These are phyloP conservation scores for Micromesistius poutassou DNA, from an alignment of 2,797 vertebrate species.

Conservation along the genomic window DNA sequence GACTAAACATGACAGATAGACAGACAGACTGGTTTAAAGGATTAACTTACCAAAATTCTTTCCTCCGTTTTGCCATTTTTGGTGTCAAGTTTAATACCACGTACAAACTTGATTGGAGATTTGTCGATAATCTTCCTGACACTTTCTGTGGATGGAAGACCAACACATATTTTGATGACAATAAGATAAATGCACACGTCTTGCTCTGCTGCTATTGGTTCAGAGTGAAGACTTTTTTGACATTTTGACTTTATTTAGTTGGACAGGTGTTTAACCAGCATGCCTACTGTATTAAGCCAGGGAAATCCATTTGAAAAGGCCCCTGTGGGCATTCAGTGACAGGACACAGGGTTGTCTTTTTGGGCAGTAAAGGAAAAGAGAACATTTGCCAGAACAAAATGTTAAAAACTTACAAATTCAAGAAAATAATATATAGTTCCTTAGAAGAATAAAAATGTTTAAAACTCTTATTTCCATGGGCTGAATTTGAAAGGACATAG, in stretches of 20 bases:
- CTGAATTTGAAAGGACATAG: background rate
- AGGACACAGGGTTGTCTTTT: slow-evolving; percentile 6
- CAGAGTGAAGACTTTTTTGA: slow-evolving; percentile 14
- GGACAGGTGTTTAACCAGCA: slow-evolving; percentile 12
- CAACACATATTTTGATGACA: background rate
- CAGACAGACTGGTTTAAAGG: background rate
- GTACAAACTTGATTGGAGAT: slow-evolving; percentile 78
- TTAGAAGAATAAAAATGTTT: background rate
- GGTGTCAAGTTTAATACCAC: slow-evolving; percentile 82
- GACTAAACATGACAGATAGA: background rate
- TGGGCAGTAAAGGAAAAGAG: background rate
- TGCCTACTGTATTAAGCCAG: too few relatives aligned
- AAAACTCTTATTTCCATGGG: background rate
- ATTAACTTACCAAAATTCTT: slow-evolving; percentile 80
- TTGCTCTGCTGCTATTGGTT: background rate
- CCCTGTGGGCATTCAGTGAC: slow-evolving; percentile 29
- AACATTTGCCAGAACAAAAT: background rate
- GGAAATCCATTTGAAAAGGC: too few relatives aligned
- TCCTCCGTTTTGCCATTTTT: slow-evolving; percentile 87
- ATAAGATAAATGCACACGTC: slow-evolving; percentile 3
- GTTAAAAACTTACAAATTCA: background rate
- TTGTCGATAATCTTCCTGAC: slow-evolving; percentile 83
- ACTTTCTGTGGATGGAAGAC: slow-evolving; percentile 75
- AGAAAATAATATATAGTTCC: background rate
- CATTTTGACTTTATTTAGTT: slow-evolving; percentile 16